phyloP scores from a whole-genome alignment of 1,140 invertebrate species.

The Reticulitermes speratus region DNA sequence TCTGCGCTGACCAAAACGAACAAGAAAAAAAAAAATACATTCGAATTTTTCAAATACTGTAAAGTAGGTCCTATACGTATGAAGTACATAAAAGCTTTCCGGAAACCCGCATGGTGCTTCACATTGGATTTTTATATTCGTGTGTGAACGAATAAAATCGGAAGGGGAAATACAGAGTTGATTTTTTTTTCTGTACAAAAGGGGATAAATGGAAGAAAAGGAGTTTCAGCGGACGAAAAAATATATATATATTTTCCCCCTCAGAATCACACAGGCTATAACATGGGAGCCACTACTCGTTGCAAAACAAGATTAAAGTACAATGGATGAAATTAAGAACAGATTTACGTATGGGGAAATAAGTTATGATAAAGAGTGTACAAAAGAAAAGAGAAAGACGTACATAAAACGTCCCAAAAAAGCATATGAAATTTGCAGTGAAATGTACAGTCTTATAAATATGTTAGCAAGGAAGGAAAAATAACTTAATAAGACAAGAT shows the following conservation, averaged over 20 bases:
- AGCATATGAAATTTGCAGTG: background rate
- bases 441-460: background rate
- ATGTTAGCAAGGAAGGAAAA: background rate
- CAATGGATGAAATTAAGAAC: background rate
- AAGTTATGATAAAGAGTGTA: too few relatives aligned
- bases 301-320: constrained; percentile 8
- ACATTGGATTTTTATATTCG: constrained; percentile 16
- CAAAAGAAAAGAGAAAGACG: too few relatives aligned
- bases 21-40: background rate
- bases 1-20: constrained; percentile 10
- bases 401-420: too few relatives aligned
- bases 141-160: constrained; percentile 16
- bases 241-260: background rate
- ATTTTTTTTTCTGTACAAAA: constrained; percentile 10
- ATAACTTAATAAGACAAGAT: background rate
- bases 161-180: constrained; percentile 14
- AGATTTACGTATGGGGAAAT: too few relatives aligned
- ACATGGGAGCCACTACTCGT: background rate
- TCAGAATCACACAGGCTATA: background rate
- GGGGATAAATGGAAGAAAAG: constrained; percentile 18
- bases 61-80: constrained; percentile 11
- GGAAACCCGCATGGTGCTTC: background rate
- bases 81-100: constrained; percentile 2
- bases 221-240: background rate
- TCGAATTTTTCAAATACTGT: constrained; percentile 19